A percentile compares a stretch with the other conserved stretches of the same genome.
Evolutionary conservation across 2,113 vertebrate species (phyloP).

Genomic region (Galbula dea): DNA sequence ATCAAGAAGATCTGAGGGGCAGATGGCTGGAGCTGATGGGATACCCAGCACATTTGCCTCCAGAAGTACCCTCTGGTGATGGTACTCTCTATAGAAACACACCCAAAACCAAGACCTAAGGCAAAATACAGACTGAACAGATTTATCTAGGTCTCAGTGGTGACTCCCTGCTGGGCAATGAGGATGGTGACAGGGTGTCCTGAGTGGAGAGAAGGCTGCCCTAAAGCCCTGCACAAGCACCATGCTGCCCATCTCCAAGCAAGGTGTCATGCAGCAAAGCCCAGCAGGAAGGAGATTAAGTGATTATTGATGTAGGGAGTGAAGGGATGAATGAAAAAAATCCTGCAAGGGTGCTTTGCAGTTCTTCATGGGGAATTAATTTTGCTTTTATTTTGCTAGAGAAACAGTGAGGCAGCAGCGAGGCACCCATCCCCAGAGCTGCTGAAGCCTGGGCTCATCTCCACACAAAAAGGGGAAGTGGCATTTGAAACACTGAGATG

Average conservation of each 20-base stretch:
- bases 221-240: neutral
- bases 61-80: neutral
- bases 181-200: neutral
- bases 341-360: neutral
- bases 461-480: neutral
- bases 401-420: accelerated
- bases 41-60: neutral
- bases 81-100: neutral
- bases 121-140: neutral
- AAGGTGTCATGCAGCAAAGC: neutral
- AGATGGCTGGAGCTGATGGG: accelerated
- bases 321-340: neutral
- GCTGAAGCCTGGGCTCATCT: neutral
- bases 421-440: neutral
- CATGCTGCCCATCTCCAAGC: neutral
- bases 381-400: slow-evolving; percentile 31
- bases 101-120: neutral
- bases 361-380: slow-evolving; percentile 31
- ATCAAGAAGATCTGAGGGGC: neutral
- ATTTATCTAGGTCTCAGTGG: neutral
- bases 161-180: neutral
- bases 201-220: neutral
- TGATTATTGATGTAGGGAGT: neutral
- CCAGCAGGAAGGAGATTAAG: slow-evolving; percentile 7
- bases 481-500: slow-evolving; percentile 12